Evolutionary conservation across 53 echinoderm and acorn worm species (phyloP).

Genomic region (Arbacia lixula): DNA sequence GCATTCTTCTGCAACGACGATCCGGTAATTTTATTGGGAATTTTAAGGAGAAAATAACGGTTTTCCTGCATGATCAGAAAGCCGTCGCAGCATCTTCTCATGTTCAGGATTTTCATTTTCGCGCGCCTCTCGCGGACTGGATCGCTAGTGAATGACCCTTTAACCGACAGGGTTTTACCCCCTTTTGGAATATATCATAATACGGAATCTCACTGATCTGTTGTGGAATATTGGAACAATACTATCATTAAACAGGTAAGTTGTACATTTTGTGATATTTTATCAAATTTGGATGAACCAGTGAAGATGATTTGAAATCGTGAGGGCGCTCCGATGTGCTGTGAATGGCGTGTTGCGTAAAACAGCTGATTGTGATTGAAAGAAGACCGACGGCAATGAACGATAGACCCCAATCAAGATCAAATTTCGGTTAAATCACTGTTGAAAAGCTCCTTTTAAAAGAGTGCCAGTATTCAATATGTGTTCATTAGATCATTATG

Average conservation of each 20-base stretch:
- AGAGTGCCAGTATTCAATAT: too few relatives aligned
- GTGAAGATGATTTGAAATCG: slow-evolving; percentile 4
- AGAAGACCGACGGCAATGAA: too few relatives aligned
- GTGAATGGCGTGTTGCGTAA: slow-evolving; percentile 44
- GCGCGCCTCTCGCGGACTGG: slow-evolving; percentile 59
- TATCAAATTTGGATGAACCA: neutral
- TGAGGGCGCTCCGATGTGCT: slow-evolving; percentile 44
- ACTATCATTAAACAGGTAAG: slow-evolving; percentile 18
- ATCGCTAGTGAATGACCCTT: slow-evolving; percentile 54
- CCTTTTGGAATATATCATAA: slow-evolving; percentile 28
- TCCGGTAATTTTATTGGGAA: slow-evolving; percentile 33
- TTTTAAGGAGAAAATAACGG: slow-evolving; percentile 22
- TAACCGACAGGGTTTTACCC: slow-evolving; percentile 33
- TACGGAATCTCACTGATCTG: slow-evolving; percentile 3
- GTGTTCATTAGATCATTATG: too few relatives aligned
- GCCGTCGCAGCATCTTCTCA: slow-evolving; percentile 20
- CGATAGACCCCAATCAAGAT: too few relatives aligned
- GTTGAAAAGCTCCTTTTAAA: too few relatives aligned
- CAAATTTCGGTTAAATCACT: too few relatives aligned
- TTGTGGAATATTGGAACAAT: slow-evolving; percentile 17
- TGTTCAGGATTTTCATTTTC: slow-evolving; percentile 57
- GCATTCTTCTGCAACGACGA: slow-evolving; percentile 18
- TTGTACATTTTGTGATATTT: neutral
- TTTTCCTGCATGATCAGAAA: slow-evolving; percentile 40
- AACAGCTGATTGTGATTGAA: slow-evolving; percentile 58